Evolutionary conservation across 2,888 invertebrate genomes (phyloP).

Genomic region (Oscheius sp.): DNA sequence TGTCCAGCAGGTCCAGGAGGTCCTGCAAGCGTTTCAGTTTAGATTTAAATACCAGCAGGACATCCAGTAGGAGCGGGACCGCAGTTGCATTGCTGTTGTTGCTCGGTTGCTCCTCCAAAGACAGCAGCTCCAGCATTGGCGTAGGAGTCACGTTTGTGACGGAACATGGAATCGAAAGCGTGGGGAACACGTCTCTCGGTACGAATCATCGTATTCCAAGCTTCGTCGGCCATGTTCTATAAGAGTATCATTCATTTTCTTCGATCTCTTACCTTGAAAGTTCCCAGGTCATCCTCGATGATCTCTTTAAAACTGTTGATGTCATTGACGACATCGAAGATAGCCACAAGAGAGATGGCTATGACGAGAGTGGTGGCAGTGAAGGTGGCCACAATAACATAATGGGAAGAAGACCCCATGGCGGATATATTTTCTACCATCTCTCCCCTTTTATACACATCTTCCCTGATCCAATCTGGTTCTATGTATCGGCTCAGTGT

Average conservation of each 20-base stretch:
- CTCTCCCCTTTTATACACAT: not conserved
- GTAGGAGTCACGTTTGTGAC: constrained; percentile 36
- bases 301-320: constrained; percentile 35
- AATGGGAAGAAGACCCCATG: constrained; percentile 15
- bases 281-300: constrained; percentile 37
- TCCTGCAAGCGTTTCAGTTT: no score
- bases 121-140: constrained; percentile 37
- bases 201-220: constrained; percentile 44
- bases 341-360: constrained; percentile 5
- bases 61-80: constrained; percentile 45
- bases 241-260: not conserved
- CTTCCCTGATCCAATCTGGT: not conserved
- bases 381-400: constrained; percentile 3
- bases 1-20: constrained; percentile 41
- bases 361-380: constrained; percentile 1
- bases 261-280: constrained; percentile 34
- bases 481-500: constrained; percentile 1
- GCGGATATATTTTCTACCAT: not conserved
- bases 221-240: constrained; percentile 42
- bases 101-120: constrained; percentile 26
- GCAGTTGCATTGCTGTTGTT: constrained; percentile 38
- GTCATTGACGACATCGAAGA: constrained; percentile 31
- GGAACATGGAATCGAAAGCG: constrained; percentile 39
- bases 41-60: constrained; percentile 50
- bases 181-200: constrained; percentile 33